Conservation (phyloP, 2,888 invertebrate species). For the Hemicrepidius hirtus region DNA sequence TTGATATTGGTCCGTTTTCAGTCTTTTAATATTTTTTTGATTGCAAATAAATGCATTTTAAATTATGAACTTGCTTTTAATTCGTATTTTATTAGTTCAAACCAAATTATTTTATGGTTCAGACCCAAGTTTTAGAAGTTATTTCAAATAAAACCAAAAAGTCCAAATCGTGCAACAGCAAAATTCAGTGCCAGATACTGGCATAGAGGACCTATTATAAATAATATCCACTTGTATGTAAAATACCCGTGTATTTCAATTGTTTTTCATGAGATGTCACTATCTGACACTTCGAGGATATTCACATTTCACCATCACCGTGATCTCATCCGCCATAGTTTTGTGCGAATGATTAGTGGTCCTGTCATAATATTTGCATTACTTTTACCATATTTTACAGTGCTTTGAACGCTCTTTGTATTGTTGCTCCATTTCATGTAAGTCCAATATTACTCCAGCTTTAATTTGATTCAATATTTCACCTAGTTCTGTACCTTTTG, state of each 20-base stretch:
- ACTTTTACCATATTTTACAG: slow-evolving; percentile 20
- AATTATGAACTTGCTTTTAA: slow-evolving; percentile 20
- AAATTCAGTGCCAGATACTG: too few relatives aligned
- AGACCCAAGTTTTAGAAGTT: too few relatives aligned
- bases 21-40: slow-evolving; percentile 56
- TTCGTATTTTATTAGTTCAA: too few relatives aligned
- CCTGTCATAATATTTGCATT: slow-evolving; percentile 24
- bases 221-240: neutral
- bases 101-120: too few relatives aligned
- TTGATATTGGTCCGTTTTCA: slow-evolving; percentile 55
- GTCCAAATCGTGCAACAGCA: too few relatives aligned
- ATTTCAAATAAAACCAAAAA: too few relatives aligned
- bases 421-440: slow-evolving; percentile 23
- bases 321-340: slow-evolving; percentile 52
- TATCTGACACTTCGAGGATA: slow-evolving; percentile 19
- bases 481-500: neutral
- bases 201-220: too few relatives aligned
- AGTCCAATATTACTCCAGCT: neutral
- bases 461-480: neutral
- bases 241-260: neutral
- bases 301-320: slow-evolving; percentile 29
- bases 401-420: neutral
- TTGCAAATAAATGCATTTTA: slow-evolving; percentile 58
- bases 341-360: slow-evolving; percentile 26
- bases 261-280: slow-evolving; percentile 33